A percentile compares a stretch with the other conserved stretches of the same genome.
phyloP scores from a whole-genome alignment of 2,888 invertebrate species.

The Disparrhopalites patrizii region DNA sequence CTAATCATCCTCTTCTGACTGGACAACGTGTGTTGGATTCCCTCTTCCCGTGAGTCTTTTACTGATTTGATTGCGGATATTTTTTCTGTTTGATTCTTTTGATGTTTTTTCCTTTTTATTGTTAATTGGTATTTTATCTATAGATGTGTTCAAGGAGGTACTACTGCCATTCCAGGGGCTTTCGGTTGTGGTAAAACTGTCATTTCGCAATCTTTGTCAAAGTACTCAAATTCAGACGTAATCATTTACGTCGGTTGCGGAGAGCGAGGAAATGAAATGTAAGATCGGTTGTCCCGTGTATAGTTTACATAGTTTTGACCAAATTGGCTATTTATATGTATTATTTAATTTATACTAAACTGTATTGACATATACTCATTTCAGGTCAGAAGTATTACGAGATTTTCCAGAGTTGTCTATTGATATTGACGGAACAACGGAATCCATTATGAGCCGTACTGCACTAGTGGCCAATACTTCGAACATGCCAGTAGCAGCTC shows the following conservation, averaged over 20 bases:
- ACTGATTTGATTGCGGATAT: no score
- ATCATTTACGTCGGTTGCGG: conserved; percentile 99
- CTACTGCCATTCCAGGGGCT: conserved; percentile 98
- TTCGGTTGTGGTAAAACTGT: conserved; percentile 99
- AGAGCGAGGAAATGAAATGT: conserved; percentile 99
- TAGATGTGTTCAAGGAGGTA: conserved; percentile 96
- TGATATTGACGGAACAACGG: conserved; percentile 93
- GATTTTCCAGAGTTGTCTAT: conserved; percentile 98
- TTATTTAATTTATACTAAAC: background rate
- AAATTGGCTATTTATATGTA: background rate
- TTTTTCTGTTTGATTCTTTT: conserved; percentile 11
- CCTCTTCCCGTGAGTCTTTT: conserved; percentile 87
- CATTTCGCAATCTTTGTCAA: conserved; percentile 98
- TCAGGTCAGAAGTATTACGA: conserved; percentile 52
- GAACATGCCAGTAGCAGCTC: conserved; percentile 99
- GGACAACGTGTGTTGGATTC: conserved; percentile 98
- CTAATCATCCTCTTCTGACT: conserved; percentile 95
- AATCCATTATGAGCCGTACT: conserved; percentile 99
- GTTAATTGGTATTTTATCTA: conserved; percentile 30
- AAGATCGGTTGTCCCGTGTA: conserved; percentile 8
- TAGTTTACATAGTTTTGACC: background rate
- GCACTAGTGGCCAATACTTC: conserved; percentile 99
- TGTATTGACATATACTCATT: background rate
- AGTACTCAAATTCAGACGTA: conserved; percentile 99
- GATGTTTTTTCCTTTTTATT: background rate